Percentiles rank a stretch among this genome's conserved stretches.
Conservation (phyloP, 2,113 vertebrate species). For the Stegostoma tigrinum region DNA sequence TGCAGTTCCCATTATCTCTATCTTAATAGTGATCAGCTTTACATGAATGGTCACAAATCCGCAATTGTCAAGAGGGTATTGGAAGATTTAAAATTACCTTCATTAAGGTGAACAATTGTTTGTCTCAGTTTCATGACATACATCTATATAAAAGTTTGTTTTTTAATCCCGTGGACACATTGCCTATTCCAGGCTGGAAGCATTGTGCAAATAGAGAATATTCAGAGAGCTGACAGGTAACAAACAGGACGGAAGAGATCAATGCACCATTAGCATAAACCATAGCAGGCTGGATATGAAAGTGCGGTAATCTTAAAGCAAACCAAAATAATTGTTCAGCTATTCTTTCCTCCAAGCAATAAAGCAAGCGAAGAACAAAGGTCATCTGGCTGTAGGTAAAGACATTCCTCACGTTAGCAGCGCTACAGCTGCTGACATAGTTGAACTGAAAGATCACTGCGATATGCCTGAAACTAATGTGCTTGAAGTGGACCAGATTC, state of each 20-base stretch:
- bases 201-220: background rate
- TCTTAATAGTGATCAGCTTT: background rate
- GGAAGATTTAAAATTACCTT: background rate
- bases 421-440: background rate
- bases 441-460: background rate
- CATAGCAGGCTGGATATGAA: background rate
- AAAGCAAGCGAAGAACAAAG: background rate
- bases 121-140: background rate
- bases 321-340: background rate
- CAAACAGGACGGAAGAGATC: background rate
- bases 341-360: background rate
- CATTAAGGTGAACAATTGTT: background rate
- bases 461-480: conserved; percentile 5
- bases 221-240: background rate
- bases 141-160: background rate
- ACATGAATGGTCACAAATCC: background rate
- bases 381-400: background rate
- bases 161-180: background rate
- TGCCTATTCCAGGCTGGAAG: background rate
- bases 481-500: background rate
- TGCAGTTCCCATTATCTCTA: too few relatives aligned
- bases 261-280: background rate
- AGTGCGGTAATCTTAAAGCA: background rate
- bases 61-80: background rate
- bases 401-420: background rate